Evolutionary conservation across 2,888 invertebrate genomes (phyloP).

Genomic region (Aleiodes leptofemur): DNA sequence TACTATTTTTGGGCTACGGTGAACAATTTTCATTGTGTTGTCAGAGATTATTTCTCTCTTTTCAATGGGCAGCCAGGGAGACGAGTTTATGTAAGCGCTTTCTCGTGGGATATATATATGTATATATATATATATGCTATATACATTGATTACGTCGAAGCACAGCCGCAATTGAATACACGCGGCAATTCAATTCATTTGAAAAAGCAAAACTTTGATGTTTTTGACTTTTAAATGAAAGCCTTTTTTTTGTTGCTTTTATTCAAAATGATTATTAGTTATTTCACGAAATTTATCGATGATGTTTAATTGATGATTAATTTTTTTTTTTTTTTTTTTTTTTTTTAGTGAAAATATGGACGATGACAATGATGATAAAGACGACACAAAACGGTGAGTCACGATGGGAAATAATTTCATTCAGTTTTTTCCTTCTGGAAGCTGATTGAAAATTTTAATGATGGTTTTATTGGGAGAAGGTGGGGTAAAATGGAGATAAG

Average conservation of each 20-base stretch:
- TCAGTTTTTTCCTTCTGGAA: constrained; percentile 30
- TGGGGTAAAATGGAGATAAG: too few relatives aligned
- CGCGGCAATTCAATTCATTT: background rate
- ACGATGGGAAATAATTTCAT: constrained; percentile 26
- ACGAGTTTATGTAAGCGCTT: constrained; percentile 11
- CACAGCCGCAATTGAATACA: background rate
- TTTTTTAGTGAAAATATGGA: constrained; percentile 82
- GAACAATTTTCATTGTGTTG: constrained; percentile 6
- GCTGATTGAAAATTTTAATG: background rate
- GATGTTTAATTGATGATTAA: too few relatives aligned
- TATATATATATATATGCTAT: too few relatives aligned
- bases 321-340: constrained; percentile 34
- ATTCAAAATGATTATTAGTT: too few relatives aligned
- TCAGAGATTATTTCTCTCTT: background rate
- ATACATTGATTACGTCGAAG: constrained; percentile 42
- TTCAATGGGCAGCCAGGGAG: background rate
- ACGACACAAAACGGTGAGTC: constrained; percentile 87
- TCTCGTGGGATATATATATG: background rate
- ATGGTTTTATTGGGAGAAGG: background rate
- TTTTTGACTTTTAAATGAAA: too few relatives aligned
- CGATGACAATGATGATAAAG: constrained; percentile 90
- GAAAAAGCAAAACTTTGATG: too few relatives aligned
- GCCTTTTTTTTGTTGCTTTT: too few relatives aligned
- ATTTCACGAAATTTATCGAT: too few relatives aligned
- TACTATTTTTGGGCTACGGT: background rate